Conservation (phyloP, 1,140 invertebrate species). For the Araneus ventricosus region DNA sequence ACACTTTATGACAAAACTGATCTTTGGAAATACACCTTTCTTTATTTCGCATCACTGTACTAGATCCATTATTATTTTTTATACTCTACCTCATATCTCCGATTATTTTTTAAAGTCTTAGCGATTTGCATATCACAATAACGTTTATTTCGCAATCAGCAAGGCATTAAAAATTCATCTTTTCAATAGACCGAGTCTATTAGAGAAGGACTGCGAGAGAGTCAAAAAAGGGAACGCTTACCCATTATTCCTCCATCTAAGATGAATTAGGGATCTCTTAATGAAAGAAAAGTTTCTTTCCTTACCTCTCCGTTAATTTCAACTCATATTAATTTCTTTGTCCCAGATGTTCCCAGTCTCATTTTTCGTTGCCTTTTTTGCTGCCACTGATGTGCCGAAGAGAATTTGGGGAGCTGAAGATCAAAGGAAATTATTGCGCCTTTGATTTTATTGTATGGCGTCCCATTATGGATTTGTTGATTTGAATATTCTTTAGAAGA, state of each 20-base stretch:
- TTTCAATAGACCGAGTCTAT: neutral
- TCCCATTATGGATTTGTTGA: neutral
- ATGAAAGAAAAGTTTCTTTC: neutral
- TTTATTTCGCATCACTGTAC: neutral
- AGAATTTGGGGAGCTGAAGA: neutral
- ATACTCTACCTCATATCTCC: neutral
- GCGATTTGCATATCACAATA: neutral
- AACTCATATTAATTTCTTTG: slow-evolving; percentile 16
- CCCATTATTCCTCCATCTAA: neutral
- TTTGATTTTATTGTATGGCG: neutral
- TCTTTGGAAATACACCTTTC: neutral
- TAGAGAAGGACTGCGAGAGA: neutral
- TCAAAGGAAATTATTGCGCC: neutral
- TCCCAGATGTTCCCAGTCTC: neutral
- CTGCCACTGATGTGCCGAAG: neutral
- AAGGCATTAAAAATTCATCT: neutral
- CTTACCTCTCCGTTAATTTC: neutral
- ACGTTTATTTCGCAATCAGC: neutral
- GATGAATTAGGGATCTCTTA: neutral
- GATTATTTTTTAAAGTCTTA: neutral
- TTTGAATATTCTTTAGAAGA: neutral
- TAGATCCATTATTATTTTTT: neutral
- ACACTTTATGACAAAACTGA: no score
- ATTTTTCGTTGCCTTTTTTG: neutral
- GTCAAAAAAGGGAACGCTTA: neutral